Base-by-base conservation (phyloP, 2,797 vertebrate species). In the Enteromius trimaculatus region DNA sequence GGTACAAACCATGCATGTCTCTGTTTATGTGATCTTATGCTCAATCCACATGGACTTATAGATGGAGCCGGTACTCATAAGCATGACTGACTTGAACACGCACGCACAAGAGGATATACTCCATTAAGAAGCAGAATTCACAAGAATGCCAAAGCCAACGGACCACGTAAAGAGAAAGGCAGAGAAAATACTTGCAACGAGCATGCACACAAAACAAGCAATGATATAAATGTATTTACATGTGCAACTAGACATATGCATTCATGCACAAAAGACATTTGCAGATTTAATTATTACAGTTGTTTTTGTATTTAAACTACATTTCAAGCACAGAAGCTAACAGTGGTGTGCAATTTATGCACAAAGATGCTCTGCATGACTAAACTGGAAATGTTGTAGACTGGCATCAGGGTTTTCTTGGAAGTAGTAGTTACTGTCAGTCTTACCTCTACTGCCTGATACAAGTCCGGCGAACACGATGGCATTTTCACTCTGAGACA, bases 381-480 rank as follows among this genome's bases (percentile, higher is more conserved):
- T 75, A 16, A 17, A 77, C 60, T 11, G 42, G 4, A 51, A 6
- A 51, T n/a, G n/a, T 66, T 19, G 23, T n/a, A 17, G 3, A 69
- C 31, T 29, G 29, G 47, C 64, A 37, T 23, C 44, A 9, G 0
- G 1, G 6, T 23, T 60, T 60, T 81, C 51, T 5, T 26, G 6
- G 14, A 39, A 47, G 64, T 51, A 72, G 31, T 9, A 77, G 37
- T 42, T 47, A 29, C 42, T 44, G 49, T 81, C 74, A 58, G 44
- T 51, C 96, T 97, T 96, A 97, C 96, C 96, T 97, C 95, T 88
- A 94, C 95, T 82, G 96, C 94, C 93, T 90, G 95, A 92, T 97
- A 96, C 92, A 96, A 95, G 93, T 95, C 95, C 85, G 95, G 95
- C 94, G 96, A 97, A 92, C 95, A 97, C 94, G 96, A 97, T 90